Evolutionary conservation across 2,888 invertebrate species (phyloP).

Genomic region (Clusia tigrina): DNA sequence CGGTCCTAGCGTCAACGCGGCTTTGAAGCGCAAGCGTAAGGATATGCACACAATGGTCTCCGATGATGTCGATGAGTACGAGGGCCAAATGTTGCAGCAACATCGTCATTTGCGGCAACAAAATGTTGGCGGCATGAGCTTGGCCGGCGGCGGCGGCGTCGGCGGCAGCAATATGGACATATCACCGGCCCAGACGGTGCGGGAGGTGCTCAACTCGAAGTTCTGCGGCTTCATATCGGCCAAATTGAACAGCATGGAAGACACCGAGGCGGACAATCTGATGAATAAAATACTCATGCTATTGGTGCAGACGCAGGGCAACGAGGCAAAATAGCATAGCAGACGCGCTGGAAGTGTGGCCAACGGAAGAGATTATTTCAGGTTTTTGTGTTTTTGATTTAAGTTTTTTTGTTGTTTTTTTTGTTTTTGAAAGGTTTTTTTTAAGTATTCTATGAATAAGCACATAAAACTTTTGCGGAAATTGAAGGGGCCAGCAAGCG

Average conservation of each 20-base stretch:
- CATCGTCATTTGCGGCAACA: constrained; percentile 59
- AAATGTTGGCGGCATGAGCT: constrained; percentile 34
- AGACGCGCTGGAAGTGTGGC: background rate
- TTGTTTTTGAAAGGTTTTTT: background rate
- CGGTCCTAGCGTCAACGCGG: background rate
- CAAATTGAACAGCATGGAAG: constrained; percentile 61
- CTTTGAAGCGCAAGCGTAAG: constrained; percentile 6
- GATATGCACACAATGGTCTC: constrained; percentile 35
- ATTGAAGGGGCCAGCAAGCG: too few species aligned
- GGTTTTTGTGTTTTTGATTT: background rate
- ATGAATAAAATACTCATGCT: constrained; percentile 61
- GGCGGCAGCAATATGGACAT: constrained; percentile 42
- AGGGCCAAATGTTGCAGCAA: constrained; percentile 59
- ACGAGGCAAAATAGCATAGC: constrained; percentile 34
- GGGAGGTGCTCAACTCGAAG: constrained; percentile 60
- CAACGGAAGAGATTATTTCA: constrained; percentile 1
- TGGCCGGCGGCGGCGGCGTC: constrained; percentile 31
- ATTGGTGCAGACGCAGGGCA: constrained; percentile 55
- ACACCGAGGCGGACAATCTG: constrained; percentile 60
- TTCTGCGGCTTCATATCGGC: constrained; percentile 62
- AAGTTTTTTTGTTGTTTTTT: background rate
- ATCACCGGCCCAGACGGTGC: constrained; percentile 58
- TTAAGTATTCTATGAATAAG: background rate
- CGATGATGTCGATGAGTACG: constrained; percentile 49
- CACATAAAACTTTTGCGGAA: background rate